Base-by-base conservation (phyloP, 2,888 invertebrate species). In the Dendrolimus pini region DNA sequence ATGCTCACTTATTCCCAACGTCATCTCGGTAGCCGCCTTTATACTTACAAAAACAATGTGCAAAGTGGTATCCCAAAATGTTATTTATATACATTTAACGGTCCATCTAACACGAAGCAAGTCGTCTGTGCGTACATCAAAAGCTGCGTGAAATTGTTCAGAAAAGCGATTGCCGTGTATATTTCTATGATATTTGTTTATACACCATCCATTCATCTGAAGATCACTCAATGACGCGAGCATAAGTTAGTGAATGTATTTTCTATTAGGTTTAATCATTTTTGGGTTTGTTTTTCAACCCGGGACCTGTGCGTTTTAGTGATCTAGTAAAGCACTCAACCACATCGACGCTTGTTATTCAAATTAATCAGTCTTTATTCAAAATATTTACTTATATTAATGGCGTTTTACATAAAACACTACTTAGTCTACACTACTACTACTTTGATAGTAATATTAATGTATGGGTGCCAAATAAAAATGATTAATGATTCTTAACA, bases 111-210 rank as follows among this genome's bases (percentile, higher is more conserved):
- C 68, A 62, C 58, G 56, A 57, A 60, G 47, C 60, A 55, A 59
- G 58, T 60, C 60, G 58, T 54, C 53, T 56, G 58, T 65, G 68
- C 47, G 12, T 47, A 47, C 70, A 70, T 69, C 72, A 72, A 69
- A 71, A 62, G 67, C 65, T 47, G 62, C 62, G 64, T 67, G 61
- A 74, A 75, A 74, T 72, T 66, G 68, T 64, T 63, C 69, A 47
- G 69, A 65, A 61, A 66, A 69, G 57, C 60, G 60, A 60, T 54
- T 53, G 53, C 54, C 58, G 59, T 58, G 60, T 57, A 57, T 47
- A 60, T 60, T 60, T 61, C 61, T 57, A 60, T 56, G 56, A 59
- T 59, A 56, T 60, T 55, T 60, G 42, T 62, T 57, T 58, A 54
- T 54, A 41, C 54, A 58, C 58, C 55, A 56, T 57, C 57, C 41